These are phyloP conservation scores for Calephelis virginiensis DNA, from an alignment of 1,140 invertebrate genomes.

Conservation along the genomic window DNA sequence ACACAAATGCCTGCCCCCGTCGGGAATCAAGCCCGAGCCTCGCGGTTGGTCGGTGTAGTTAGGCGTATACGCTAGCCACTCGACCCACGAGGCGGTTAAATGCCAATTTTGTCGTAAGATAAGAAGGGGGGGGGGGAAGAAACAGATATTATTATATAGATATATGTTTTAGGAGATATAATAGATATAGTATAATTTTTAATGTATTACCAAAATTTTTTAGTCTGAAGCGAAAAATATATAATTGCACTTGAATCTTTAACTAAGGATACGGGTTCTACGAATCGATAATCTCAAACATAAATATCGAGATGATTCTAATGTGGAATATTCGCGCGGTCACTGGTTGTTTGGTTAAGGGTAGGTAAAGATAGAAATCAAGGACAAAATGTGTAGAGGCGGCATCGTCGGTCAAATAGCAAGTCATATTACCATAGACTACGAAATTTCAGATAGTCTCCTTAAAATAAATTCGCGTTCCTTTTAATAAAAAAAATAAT, in stretches of 20 bases:
- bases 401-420: conserved; percentile 54
- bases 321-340: conserved; percentile 53
- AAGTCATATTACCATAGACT: conserved; percentile 62
- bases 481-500: no score
- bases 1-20: no score
- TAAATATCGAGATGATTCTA: conserved; percentile 42
- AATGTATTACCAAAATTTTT: no score
- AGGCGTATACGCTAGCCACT: no score
- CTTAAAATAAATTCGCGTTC: neutral
- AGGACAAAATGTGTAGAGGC: conserved; percentile 37
- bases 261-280: conserved; percentile 26
- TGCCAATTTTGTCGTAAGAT: no score
- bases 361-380: conserved; percentile 44
- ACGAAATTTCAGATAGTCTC: conserved; percentile 26
- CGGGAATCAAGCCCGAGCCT: no score
- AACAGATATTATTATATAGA: no score
- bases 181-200: no score
- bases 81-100: no score
- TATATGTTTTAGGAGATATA: no score
- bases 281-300: conserved; percentile 39
- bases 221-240: neutral
- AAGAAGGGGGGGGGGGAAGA: no score
- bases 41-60: no score
- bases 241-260: neutral
- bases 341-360: conserved; percentile 59